phyloP scores from a whole-genome alignment of 2,888 invertebrate species.

The Netelia melanura region DNA sequence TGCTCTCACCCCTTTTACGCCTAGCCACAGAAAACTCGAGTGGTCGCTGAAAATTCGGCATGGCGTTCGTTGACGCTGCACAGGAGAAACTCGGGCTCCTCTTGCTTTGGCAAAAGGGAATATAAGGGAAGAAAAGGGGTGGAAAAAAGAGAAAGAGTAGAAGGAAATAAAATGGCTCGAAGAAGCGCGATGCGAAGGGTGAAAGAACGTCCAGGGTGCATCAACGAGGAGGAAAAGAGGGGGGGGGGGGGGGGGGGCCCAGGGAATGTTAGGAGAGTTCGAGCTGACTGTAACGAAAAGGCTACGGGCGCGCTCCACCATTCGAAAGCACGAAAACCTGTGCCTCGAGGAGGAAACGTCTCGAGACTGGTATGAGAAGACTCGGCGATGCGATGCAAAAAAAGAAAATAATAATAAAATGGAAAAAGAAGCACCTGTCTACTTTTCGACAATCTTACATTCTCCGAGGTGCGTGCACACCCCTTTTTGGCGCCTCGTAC shows the following conservation, averaged over 20 bases:
- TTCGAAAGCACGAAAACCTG: not conserved
- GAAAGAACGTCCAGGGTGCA: not conserved
- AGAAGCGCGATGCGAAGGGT: not conserved
- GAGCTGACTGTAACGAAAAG: not conserved
- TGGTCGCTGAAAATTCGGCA: slow-evolving; percentile 66
- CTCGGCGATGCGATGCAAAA: not conserved
- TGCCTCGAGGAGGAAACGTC: not conserved
- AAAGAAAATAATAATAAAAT: slow-evolving; percentile 14
- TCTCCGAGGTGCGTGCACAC: slow-evolving; percentile 24
- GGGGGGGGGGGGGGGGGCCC: no score
- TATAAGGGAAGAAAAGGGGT: slow-evolving; percentile 35
- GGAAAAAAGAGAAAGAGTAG: slow-evolving; percentile 6
- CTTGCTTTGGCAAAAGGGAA: slow-evolving; percentile 59
- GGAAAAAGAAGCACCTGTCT: slow-evolving; percentile 23
- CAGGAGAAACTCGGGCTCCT: slow-evolving; percentile 1
- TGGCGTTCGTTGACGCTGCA: slow-evolving; percentile 65
- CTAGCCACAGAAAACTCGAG: slow-evolving; percentile 56
- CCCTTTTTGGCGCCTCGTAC: slow-evolving; percentile 22
- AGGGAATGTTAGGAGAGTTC: not conserved
- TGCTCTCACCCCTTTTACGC: slow-evolving; percentile 27
- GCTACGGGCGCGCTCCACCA: not conserved
- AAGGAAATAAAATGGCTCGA: slow-evolving; percentile 8
- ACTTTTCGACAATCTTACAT: slow-evolving; percentile 55
- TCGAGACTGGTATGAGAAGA: not conserved
- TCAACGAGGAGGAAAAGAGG: not conserved